phyloP scores from a whole-genome alignment of 2,797 vertebrate genomes.

The Alca torda region DNA sequence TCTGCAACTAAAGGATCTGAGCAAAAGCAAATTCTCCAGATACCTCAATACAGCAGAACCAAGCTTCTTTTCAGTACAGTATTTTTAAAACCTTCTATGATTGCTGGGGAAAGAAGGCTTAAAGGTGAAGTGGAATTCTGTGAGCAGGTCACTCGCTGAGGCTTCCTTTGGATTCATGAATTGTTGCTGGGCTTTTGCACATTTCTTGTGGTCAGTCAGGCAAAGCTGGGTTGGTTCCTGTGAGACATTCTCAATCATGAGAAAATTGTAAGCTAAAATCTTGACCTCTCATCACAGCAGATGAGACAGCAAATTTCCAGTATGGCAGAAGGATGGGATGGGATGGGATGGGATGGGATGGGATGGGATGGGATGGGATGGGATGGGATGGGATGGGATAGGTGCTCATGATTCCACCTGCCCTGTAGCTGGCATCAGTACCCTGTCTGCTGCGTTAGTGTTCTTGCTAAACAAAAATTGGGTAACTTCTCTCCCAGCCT shows the following conservation, averaged over 20 bases:
- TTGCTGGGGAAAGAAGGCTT: neutral
- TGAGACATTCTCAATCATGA: neutral
- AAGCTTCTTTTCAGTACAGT: neutral
- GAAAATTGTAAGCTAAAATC: neutral
- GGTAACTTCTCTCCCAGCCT: neutral
- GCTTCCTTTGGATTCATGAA: neutral
- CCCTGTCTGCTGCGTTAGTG: neutral
- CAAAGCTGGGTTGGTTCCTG: neutral
- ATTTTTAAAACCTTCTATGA: neutral
- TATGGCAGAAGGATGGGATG: neutral
- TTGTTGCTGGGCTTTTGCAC: neutral
- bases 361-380: neutral
- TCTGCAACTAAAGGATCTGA: neutral
- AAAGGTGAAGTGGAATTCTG: neutral
- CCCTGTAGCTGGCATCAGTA: neutral
- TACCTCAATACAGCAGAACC: neutral
- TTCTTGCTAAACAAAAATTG: neutral
- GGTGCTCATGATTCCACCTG: neutral
- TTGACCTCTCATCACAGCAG: neutral
- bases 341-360: neutral
- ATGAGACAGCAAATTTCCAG: neutral
- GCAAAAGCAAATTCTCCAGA: constrained; percentile 6
- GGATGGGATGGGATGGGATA: neutral
- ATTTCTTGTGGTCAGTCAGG: neutral
- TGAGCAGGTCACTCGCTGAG: neutral